Conservation (phyloP, 64 coral and sea anemone species). For the Stichodactyla helianthus region DNA sequence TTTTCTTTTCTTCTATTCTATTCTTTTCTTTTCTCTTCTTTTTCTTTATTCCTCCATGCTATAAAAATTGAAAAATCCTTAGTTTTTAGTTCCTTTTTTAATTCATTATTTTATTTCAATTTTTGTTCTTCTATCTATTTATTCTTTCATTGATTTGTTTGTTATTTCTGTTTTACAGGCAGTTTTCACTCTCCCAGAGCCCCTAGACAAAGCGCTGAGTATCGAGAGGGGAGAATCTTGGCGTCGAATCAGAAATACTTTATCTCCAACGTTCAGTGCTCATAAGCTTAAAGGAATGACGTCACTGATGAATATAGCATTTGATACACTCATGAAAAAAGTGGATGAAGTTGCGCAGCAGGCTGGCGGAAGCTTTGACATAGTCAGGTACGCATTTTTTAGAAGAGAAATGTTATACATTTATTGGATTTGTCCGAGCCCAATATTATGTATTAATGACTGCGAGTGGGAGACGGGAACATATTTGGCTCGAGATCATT, state of each 20-base stretch:
- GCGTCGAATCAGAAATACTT: conserved; percentile 50
- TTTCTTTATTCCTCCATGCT: too few species aligned
- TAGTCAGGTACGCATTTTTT: conserved; percentile 25
- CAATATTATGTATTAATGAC: too few species aligned
- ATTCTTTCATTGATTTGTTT: not conserved
- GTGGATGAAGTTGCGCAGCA: conserved; percentile 13
- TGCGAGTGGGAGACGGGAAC: too few species aligned
- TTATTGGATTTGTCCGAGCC: too few species aligned
- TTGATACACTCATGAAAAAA: conserved; percentile 55
- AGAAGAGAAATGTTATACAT: not conserved
- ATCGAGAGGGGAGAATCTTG: conserved; percentile 32
- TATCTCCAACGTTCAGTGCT: conserved; percentile 49
- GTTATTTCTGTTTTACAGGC: not conserved
- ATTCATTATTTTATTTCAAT: too few species aligned
- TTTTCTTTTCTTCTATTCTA: too few species aligned
- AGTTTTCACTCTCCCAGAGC: conserved; percentile 22
- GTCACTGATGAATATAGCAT: conserved; percentile 38
- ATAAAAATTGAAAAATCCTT: too few species aligned
- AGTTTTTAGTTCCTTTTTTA: too few species aligned
- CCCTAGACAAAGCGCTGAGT: conserved; percentile 16
- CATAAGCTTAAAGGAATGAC: conserved; percentile 51
- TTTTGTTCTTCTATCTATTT: not conserved
- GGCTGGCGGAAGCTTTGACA: conserved; percentile 33
- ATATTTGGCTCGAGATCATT: too few species aligned
- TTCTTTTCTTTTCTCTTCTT: too few species aligned